Conservation (phyloP, 2,113 vertebrate genomes). For the Pycnonotus jocosus region DNA sequence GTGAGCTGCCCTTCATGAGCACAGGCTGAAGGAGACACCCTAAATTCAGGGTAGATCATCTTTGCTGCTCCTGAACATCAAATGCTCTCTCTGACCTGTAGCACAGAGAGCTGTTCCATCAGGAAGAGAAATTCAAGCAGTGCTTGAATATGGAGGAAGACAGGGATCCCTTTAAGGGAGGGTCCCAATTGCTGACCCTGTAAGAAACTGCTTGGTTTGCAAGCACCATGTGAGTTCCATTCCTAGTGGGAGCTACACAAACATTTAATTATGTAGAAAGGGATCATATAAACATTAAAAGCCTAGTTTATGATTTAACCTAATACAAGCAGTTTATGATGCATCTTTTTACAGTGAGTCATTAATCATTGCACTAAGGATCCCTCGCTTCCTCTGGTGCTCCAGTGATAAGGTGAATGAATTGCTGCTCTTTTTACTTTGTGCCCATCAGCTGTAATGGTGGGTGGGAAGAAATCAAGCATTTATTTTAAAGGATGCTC, state of each 20-base stretch:
- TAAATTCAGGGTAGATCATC: background rate
- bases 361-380: constrained; percentile 38
- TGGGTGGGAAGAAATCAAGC: background rate
- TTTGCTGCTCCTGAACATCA: background rate
- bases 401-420: background rate
- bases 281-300: constrained; percentile 29
- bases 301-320: constrained; percentile 47
- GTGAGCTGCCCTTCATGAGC: background rate
- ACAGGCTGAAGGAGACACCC: background rate
- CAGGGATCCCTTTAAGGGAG: background rate
- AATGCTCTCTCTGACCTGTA: background rate
- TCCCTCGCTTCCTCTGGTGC: background rate
- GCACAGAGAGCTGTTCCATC: background rate
- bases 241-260: background rate
- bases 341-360: constrained; percentile 36
- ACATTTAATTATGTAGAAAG: constrained; percentile 33
- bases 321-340: constrained; percentile 43
- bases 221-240: background rate
- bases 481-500: background rate
- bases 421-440: background rate
- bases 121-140: background rate
- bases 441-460: background rate
- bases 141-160: background rate
- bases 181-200: background rate
- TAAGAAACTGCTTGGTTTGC: background rate